phyloP scores from a whole-genome alignment of 2,888 invertebrate species.

The Tipula vernalis region DNA sequence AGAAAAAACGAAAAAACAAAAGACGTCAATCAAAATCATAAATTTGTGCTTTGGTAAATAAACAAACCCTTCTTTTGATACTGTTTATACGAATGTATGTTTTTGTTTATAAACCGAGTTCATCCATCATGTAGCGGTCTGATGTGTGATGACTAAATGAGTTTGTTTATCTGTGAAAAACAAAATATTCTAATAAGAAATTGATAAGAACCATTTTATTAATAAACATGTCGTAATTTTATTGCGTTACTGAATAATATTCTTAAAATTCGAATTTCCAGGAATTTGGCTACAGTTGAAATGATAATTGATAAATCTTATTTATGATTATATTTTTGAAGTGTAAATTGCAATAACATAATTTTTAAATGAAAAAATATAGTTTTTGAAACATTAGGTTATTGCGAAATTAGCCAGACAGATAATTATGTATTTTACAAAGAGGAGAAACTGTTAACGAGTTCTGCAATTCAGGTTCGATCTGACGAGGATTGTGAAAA shows the following conservation, averaged over 20 bases:
- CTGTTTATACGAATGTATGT: too few species aligned
- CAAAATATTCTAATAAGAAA: not conserved
- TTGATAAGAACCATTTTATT: not conserved
- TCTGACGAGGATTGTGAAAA: too few species aligned
- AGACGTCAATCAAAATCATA: too few species aligned
- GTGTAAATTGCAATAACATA: not conserved
- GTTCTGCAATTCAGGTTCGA: too few species aligned
- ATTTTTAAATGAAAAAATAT: not conserved
- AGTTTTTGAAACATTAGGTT: too few species aligned
- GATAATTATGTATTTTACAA: too few species aligned
- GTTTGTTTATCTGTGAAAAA: not conserved
- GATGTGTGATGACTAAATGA: not conserved
- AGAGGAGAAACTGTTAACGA: too few species aligned
- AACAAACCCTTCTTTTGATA: too few species aligned
- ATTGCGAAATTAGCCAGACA: too few species aligned
- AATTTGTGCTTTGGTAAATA: too few species aligned
- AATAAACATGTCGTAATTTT: not conserved
- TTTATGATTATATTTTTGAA: not conserved
- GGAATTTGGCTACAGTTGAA: not conserved
- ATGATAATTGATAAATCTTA: not conserved
- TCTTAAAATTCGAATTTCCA: not conserved
- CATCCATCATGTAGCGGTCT: not conserved
- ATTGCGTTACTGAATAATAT: not conserved
- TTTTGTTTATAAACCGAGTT: not conserved
- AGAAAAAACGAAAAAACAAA: too few species aligned